Evolutionary conservation across 2,888 invertebrate genomes (phyloP).

Genomic region (Elysia crispata): DNA sequence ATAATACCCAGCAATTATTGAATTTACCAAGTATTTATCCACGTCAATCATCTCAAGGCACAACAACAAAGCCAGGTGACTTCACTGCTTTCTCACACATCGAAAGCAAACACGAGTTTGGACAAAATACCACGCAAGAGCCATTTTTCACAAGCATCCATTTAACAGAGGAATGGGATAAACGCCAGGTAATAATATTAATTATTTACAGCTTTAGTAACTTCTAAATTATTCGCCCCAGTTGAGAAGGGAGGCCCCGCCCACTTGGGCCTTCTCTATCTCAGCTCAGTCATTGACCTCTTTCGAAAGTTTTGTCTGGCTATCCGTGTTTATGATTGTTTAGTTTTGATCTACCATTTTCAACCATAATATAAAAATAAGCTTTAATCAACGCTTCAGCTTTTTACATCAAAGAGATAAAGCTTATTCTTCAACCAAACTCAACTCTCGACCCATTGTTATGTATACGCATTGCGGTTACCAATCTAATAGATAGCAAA

Average conservation of each 20-base stretch:
- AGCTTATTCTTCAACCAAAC: too few relatives aligned
- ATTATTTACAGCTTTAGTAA: neutral
- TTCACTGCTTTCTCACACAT: slow-evolving; percentile 30
- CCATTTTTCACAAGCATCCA: slow-evolving; percentile 31
- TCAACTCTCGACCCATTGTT: too few relatives aligned
- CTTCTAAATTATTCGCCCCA: slow-evolving; percentile 13
- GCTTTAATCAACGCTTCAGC: too few relatives aligned
- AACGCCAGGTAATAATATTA: slow-evolving; percentile 38
- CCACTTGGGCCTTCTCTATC: slow-evolving; percentile 31
- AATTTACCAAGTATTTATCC: slow-evolving; percentile 42
- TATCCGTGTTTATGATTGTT: neutral
- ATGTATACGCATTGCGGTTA: too few relatives aligned
- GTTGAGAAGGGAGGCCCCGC: slow-evolving; percentile 45
- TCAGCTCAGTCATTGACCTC: neutral
- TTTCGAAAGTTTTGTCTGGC: neutral
- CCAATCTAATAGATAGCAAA: too few relatives aligned
- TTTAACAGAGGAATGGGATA: slow-evolving; percentile 39
- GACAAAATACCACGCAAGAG: slow-evolving; percentile 34
- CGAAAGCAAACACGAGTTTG: slow-evolving; percentile 42
- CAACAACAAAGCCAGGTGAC: slow-evolving; percentile 49
- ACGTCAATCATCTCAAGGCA: slow-evolving; percentile 33
- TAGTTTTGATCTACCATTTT: neutral
- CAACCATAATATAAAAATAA: too few relatives aligned
- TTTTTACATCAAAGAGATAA: too few relatives aligned
- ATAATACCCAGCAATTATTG: slow-evolving; percentile 55